These are phyloP conservation scores for Sander vitreus DNA, from an alignment of 2,113 vertebrate genomes.

Conservation along the genomic window DNA sequence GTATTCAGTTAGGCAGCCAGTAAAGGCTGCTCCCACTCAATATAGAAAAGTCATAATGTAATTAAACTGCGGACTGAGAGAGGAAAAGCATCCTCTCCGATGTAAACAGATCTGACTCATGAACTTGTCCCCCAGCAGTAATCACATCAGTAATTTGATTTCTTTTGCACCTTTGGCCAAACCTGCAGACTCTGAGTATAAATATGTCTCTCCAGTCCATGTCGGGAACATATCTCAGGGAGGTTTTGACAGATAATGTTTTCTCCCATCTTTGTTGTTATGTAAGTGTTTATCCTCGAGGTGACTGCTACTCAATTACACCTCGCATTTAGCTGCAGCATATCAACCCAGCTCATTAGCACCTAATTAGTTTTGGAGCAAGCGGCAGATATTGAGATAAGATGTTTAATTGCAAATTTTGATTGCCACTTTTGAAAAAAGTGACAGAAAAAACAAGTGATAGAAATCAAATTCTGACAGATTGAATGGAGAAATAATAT, in stretches of 20 bases:
- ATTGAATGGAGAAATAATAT: background rate
- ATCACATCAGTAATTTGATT: constrained; percentile 71
- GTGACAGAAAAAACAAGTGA: background rate
- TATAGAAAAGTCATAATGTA: constrained; percentile 61
- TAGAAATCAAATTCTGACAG: background rate
- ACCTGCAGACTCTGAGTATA: constrained; percentile 33
- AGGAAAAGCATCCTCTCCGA: constrained; percentile 58
- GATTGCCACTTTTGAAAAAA: constrained; percentile 22
- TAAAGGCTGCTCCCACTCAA: constrained; percentile 60
- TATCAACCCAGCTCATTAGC: constrained; percentile 68
- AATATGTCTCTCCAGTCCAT: constrained; percentile 14
- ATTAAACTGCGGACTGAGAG: constrained; percentile 57
- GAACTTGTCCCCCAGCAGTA: constrained; percentile 61
- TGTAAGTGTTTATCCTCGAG: constrained; percentile 48
- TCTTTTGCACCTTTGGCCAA: constrained; percentile 64
- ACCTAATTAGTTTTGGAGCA: constrained; percentile 68
- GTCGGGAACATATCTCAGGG: background rate
- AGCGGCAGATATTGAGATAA: constrained; percentile 35
- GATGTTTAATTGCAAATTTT: constrained; percentile 36
- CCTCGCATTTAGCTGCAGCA: constrained; percentile 48
- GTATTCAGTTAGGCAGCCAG: constrained; percentile 43
- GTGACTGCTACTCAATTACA: constrained; percentile 49
- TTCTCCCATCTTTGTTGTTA: constrained; percentile 35
- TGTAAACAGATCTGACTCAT: constrained; percentile 70
- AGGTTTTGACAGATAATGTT: constrained; percentile 27